Percentiles rank a stretch among this genome's conserved stretches.
These are phyloP conservation scores for Nylanderia fulva DNA, from an alignment of 1,140 invertebrate genomes.

Conservation along the genomic window DNA sequence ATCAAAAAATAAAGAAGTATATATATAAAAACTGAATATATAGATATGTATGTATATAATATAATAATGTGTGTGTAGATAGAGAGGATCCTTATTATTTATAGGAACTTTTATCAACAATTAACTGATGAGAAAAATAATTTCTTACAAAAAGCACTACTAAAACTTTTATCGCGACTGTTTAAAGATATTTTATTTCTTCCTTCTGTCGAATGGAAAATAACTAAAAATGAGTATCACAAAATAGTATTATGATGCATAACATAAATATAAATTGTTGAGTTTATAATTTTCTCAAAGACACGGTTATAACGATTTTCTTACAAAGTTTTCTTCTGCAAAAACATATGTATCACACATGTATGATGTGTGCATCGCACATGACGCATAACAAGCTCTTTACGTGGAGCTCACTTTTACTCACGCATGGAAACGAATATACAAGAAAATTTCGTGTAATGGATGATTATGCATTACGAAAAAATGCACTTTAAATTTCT, in stretches of 20 bases:
- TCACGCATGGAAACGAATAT: conserved; percentile 59
- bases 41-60: not conserved
- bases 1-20: not conserved
- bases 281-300: not conserved
- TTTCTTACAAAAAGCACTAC: not conserved
- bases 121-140: conserved; percentile 18
- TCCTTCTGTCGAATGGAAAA: not conserved
- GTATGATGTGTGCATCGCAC: conserved; percentile 2
- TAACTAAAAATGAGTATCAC: not conserved
- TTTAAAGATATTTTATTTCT: not conserved
- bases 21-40: not conserved
- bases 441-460: conserved; percentile 33
- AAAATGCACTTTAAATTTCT: not conserved
- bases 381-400: conserved; percentile 60
- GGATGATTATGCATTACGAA: not conserved
- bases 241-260: not conserved
- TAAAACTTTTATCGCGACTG: conserved; percentile 16
- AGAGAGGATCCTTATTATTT: too few species aligned
- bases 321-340: not conserved
- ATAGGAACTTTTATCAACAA: conserved; percentile 34
- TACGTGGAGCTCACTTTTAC: conserved; percentile 79
- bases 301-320: not conserved
- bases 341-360: not conserved
- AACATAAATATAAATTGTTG: not conserved
- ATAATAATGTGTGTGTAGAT: too few species aligned